phyloP scores from a whole-genome alignment of 2,797 vertebrate species.

The Limnodromus scolopaceus region DNA sequence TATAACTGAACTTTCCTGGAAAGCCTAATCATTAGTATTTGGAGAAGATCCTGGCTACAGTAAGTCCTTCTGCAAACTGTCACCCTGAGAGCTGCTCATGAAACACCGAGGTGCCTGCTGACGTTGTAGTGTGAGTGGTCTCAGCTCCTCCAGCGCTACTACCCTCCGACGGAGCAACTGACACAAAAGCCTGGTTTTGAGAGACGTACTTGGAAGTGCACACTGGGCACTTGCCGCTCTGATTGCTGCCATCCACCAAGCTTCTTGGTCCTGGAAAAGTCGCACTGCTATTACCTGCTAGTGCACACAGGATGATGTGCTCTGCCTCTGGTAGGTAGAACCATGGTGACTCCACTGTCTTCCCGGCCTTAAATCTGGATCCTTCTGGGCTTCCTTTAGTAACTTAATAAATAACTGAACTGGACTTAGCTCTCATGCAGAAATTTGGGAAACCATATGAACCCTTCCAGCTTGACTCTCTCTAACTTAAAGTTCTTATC shows the following conservation, averaged over 20 bases:
- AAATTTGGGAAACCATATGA: not conserved
- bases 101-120: not conserved
- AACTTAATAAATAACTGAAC: not conserved
- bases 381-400: not conserved
- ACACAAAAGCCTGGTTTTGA: not conserved
- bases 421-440: not conserved
- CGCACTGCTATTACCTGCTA: not conserved
- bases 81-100: accelerated
- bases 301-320: not conserved
- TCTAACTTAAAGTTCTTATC: not conserved
- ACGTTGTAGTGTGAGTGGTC: not conserved
- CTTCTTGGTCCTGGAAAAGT: not conserved
- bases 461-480: not conserved
- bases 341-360: not conserved
- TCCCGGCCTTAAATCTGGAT: not conserved
- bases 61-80: not conserved
- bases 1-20: not conserved
- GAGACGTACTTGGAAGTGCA: accelerated
- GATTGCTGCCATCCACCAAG: not conserved
- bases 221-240: not conserved
- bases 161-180: not conserved
- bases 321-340: not conserved
- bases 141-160: not conserved
- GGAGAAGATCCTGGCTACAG: not conserved
- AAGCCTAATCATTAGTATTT: not conserved